Percentiles rank a stretch among this genome's conserved stretches.
phyloP scores from a whole-genome alignment of 2,113 vertebrate species.

The Vombatus ursinus region DNA sequence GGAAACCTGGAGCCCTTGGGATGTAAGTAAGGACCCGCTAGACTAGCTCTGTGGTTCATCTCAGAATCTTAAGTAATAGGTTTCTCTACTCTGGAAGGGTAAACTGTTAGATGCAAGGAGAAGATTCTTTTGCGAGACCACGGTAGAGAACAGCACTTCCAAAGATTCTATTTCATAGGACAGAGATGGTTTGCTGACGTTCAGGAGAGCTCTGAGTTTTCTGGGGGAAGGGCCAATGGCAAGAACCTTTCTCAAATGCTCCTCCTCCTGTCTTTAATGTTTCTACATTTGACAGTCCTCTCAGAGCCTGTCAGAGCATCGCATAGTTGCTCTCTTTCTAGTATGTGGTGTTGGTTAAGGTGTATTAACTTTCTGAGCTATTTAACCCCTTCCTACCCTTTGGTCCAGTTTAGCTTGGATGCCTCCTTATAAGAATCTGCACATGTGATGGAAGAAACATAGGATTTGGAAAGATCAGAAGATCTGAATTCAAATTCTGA shows the following conservation, averaged over 20 bases:
- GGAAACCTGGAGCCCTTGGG: background rate
- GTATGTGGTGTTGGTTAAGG: background rate
- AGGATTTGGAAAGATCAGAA: background rate
- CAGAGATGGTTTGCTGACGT: background rate
- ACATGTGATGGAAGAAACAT: background rate
- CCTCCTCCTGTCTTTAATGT: background rate
- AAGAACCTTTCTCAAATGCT: background rate
- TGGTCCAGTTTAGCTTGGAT: background rate
- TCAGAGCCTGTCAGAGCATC: background rate
- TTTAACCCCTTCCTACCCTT: background rate
- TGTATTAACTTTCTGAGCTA: background rate
- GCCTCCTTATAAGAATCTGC: background rate
- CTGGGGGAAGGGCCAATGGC: background rate
- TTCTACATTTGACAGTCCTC: background rate
- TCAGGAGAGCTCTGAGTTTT: background rate
- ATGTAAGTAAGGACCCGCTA: background rate
- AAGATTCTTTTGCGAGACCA: background rate
- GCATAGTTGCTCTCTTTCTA: background rate
- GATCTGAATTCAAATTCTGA: background rate
- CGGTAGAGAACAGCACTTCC: background rate
- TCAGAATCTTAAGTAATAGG: background rate
- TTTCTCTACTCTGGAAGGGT: background rate
- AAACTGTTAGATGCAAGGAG: background rate
- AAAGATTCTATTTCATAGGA: background rate
- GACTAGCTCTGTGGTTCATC: background rate